Evolutionary conservation across 2,797 vertebrate genomes (phyloP).

Genomic region (Ptychadena robeensis): DNA sequence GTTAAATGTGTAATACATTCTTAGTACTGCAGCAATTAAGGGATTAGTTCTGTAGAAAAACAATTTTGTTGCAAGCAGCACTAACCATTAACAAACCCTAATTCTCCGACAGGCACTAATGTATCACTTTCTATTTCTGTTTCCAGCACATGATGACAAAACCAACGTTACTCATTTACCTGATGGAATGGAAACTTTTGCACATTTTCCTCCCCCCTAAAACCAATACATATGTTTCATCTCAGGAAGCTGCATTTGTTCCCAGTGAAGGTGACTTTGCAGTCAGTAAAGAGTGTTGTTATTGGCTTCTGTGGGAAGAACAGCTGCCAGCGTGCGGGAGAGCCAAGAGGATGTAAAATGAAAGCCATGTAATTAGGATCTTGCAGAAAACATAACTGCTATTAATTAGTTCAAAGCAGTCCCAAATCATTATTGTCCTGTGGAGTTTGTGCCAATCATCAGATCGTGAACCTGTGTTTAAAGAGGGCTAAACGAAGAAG

Average conservation of each 20-base stretch:
- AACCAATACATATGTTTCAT: conserved; percentile 20
- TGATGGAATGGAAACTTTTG: conserved; percentile 25
- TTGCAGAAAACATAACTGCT: conserved; percentile 48
- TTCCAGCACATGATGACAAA: neutral
- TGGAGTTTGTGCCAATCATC: neutral
- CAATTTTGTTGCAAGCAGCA: neutral
- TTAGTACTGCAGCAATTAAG: neutral
- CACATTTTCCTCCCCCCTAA: conserved; percentile 27
- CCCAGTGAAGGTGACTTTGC: conserved; percentile 51
- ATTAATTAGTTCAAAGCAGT: conserved; percentile 26
- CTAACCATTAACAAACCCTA: neutral
- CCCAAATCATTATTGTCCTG: neutral
- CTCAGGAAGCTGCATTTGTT: conserved; percentile 42
- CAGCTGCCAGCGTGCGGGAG: conserved; percentile 45
- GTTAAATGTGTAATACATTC: neutral
- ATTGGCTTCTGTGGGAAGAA: conserved; percentile 49
- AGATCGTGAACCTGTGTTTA: neutral
- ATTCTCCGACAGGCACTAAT: neutral
- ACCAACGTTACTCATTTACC: conserved; percentile 36
- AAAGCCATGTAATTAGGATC: conserved; percentile 25
- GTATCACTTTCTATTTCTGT: conserved; percentile 29
- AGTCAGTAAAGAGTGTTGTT: conserved; percentile 52
- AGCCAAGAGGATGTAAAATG: conserved; percentile 45
- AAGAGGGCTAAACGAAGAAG: neutral
- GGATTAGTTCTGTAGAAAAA: neutral